phyloP scores from a whole-genome alignment of 1,140 invertebrate genomes.

The Brachionus manjavacas region DNA sequence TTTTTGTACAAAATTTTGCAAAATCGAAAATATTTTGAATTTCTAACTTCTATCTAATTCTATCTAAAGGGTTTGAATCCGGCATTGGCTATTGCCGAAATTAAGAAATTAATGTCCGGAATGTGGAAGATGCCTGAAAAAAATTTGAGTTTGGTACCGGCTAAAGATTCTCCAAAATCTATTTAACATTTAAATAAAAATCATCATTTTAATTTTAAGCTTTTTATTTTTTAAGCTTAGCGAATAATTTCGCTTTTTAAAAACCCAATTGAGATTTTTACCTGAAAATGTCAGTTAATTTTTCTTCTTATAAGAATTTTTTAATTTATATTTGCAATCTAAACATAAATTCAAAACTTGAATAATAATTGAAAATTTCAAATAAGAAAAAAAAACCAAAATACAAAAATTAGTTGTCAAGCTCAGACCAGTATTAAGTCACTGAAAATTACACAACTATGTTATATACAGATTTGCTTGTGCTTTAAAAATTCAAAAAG shows the following conservation, averaged over 20 bases:
- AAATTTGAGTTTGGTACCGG: not conserved
- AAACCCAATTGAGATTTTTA: too few relatives aligned
- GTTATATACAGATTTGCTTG: not conserved
- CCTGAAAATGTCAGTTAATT: too few relatives aligned
- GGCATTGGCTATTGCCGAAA: conserved; percentile 83
- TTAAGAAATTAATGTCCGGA: conserved; percentile 77
- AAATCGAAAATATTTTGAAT: too few relatives aligned
- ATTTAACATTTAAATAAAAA: too few relatives aligned
- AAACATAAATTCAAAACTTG: not conserved
- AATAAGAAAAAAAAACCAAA: not conserved
- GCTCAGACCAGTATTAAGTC: not conserved
- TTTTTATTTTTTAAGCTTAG: too few relatives aligned
- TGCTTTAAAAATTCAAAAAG: not conserved
- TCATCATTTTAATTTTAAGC: too few relatives aligned
- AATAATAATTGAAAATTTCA: not conserved
- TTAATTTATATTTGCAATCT: conserved; percentile 12
- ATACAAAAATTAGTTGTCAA: not conserved
- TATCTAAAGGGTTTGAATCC: conserved; percentile 76
- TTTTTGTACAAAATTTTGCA: too few relatives aligned
- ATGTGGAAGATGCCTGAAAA: not conserved
- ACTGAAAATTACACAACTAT: conserved; percentile 3
- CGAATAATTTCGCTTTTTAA: too few relatives aligned
- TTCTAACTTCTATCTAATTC: not conserved
- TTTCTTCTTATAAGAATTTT: not conserved
- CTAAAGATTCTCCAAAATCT: not conserved